These are phyloP conservation scores for Melikaiella ostensackeni DNA, from an alignment of 2,888 invertebrate genomes.

Conservation along the genomic window DNA sequence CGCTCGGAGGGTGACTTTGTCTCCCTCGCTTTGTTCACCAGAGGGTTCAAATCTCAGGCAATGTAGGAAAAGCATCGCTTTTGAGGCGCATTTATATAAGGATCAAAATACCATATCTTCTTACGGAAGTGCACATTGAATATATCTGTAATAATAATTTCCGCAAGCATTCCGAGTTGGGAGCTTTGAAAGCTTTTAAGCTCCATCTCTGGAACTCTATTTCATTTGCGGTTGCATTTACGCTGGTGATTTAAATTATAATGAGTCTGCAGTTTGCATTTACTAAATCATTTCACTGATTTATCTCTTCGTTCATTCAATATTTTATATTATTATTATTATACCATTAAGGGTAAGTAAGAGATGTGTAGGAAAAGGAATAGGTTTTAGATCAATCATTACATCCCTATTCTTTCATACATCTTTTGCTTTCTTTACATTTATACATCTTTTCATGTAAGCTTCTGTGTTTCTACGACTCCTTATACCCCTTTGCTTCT, in stretches of 20 bases:
- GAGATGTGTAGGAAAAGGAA: too few relatives aligned
- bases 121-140: conserved; percentile 29
- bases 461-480: too few relatives aligned
- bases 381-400: too few relatives aligned
- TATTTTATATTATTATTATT: not conserved
- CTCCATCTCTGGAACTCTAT: conserved; percentile 16
- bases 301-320: not conserved
- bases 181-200: conserved; percentile 29
- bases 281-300: not conserved
- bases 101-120: conserved; percentile 35
- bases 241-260: not conserved
- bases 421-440: too few relatives aligned
- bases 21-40: conserved; percentile 55
- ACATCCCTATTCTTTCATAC: too few relatives aligned
- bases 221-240: conserved; percentile 15
- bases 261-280: not conserved
- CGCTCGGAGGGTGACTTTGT: conserved; percentile 59
- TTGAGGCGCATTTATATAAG: conserved; percentile 34
- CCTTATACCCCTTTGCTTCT: too few relatives aligned
- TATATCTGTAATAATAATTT: conserved; percentile 31
- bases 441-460: too few relatives aligned
- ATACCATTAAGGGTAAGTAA: too few relatives aligned
- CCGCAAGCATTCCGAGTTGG: conserved; percentile 6
- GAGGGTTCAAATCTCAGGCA: conserved; percentile 61
- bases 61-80: conserved; percentile 45